Evolutionary conservation across 2,888 invertebrate genomes (phyloP).

Genomic region (Zaprionus bogoriensis): DNA sequence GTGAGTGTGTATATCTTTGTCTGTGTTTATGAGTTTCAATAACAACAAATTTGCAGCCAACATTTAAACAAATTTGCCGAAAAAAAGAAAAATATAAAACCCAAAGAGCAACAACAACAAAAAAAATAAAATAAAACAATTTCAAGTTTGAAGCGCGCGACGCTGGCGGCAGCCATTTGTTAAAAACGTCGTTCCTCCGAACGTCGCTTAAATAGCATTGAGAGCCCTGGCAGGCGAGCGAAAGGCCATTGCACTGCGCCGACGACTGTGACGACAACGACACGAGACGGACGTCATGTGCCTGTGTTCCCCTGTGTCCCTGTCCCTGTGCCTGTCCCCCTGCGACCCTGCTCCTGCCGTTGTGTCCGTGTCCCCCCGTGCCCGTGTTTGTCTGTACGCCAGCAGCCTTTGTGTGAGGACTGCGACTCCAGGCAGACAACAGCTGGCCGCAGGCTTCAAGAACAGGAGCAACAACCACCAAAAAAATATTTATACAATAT

Average conservation of each 20-base stretch:
- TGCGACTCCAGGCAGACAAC: slow-evolving; percentile 49
- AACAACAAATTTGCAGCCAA: slow-evolving; percentile 66
- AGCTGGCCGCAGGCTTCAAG: slow-evolving; percentile 62
- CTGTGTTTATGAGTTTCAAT: slow-evolving; percentile 36
- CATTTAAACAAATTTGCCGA: slow-evolving; percentile 66
- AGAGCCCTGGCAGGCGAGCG: slow-evolving; percentile 44
- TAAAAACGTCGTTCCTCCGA: slow-evolving; percentile 43
- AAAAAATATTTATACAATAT: slow-evolving; percentile 18
- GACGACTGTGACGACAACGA: slow-evolving; percentile 47
- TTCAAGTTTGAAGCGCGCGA: slow-evolving; percentile 60
- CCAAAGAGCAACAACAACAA: slow-evolving; percentile 45
- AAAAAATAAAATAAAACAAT: slow-evolving; percentile 50
- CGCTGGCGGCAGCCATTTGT: slow-evolving; percentile 52
- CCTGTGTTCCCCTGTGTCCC: neutral
- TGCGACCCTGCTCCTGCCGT: neutral
- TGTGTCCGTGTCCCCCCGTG: neutral
- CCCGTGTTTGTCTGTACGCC: slow-evolving; percentile 7
- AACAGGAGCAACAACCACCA: slow-evolving; percentile 66
- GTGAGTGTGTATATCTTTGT: slow-evolving; percentile 16
- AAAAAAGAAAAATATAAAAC: slow-evolving; percentile 33
- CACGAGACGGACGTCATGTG: slow-evolving; percentile 26
- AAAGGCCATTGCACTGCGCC: slow-evolving; percentile 72
- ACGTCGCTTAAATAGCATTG: slow-evolving; percentile 72
- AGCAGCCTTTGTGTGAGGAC: slow-evolving; percentile 30
- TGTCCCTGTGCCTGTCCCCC: neutral